phyloP scores from a whole-genome alignment of 2,797 vertebrate species.

The Myiotriccus ornatus region DNA sequence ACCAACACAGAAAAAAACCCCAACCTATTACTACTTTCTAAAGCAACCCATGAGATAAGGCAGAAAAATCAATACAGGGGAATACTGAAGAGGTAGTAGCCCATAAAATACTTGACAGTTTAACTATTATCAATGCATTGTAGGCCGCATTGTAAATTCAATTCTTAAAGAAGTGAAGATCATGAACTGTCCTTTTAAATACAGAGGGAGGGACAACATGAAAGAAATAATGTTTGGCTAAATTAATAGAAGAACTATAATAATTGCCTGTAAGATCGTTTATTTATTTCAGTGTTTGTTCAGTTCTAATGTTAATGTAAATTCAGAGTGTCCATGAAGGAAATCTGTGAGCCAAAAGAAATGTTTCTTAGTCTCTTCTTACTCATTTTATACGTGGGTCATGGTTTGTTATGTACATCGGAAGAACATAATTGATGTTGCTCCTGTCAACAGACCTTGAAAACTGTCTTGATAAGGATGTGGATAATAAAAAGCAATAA shows the following conservation, averaged over 20 bases:
- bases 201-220: not conserved
- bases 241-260: not conserved
- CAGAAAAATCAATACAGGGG: not conserved
- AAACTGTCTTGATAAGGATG: not conserved
- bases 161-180: not conserved
- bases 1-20: not conserved
- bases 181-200: not conserved
- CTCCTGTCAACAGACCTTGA: not conserved
- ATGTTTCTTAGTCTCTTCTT: not conserved
- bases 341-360: not conserved
- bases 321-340: not conserved
- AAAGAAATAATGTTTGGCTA: not conserved
- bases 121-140: not conserved
- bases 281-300: not conserved
- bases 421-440: not conserved
- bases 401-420: not conserved
- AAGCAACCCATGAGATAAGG: not conserved
- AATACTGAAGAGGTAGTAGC: not conserved
- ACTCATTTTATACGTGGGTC: not conserved
- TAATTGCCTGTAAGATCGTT: not conserved
- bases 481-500: not conserved
- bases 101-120: not conserved
- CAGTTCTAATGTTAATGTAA: not conserved
- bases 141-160: not conserved
- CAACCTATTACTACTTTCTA: not conserved